A percentile compares a stretch with the other conserved stretches of the same genome.
These are phyloP conservation scores for Aleiodes sp. DNA, from an alignment of 1,140 invertebrate species.

Conservation along the genomic window DNA sequence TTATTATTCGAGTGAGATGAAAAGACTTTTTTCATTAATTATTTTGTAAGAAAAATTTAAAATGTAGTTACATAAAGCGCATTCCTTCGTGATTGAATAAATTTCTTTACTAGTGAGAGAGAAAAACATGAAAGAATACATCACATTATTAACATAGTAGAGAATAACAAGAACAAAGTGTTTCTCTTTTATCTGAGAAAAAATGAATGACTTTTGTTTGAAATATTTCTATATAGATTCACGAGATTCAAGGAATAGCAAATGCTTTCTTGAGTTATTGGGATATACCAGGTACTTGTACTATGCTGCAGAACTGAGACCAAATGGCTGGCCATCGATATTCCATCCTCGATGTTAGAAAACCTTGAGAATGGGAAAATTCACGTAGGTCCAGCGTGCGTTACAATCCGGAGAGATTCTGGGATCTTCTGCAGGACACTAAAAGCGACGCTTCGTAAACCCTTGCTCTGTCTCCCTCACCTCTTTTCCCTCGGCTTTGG, in stretches of 20 bases:
- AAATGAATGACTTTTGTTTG: background rate
- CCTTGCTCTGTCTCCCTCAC: background rate
- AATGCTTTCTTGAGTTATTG: background rate
- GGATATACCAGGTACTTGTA: background rate
- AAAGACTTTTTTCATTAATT: no score
- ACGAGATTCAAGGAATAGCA: background rate
- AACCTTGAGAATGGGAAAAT: background rate
- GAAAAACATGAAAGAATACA: background rate
- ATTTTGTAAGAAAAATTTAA: background rate
- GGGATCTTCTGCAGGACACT: no score
- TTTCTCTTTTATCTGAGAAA: background rate
- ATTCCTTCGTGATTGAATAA: background rate
- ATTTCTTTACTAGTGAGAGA: background rate
- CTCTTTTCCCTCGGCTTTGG: background rate
- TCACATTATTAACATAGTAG: background rate
- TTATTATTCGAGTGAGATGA: no score
- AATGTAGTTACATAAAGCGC: background rate
- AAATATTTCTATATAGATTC: background rate
- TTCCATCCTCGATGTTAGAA: background rate
- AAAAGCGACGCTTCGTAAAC: background rate
- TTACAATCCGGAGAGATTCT: background rate
- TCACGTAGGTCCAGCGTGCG: background rate
- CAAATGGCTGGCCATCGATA: background rate
- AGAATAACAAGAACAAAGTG: background rate
- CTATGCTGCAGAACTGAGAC: background rate